phyloP scores from a whole-genome alignment of 2,797 vertebrate species.

The Karalla daura region DNA sequence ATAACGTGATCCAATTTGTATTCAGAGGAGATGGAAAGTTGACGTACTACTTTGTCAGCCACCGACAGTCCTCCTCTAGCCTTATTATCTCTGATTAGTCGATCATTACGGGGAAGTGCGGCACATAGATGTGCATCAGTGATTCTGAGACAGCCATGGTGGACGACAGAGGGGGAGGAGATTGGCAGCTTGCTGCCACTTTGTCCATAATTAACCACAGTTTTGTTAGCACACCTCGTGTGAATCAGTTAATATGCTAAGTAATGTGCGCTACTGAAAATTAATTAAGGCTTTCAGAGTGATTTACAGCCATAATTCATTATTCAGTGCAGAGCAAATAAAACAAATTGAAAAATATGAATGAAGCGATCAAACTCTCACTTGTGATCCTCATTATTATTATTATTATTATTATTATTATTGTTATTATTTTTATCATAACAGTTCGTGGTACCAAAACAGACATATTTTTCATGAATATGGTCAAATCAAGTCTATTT shows the following conservation, averaged over 20 bases:
- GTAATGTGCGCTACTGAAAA: conserved; percentile 56
- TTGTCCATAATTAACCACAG: conserved; percentile 48
- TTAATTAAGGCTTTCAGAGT: conserved; percentile 48
- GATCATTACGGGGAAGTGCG: conserved; percentile 32
- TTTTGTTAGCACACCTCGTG: conserved; percentile 49
- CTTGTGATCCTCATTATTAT: conserved; percentile 4
- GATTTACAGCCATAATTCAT: conserved; percentile 53
- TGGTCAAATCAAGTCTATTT: too few relatives aligned
- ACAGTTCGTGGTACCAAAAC: too few relatives aligned
- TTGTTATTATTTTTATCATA: conserved; percentile 25
- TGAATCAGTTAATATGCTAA: conserved; percentile 62
- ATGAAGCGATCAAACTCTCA: conserved; percentile 20
- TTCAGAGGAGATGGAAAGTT: conserved; percentile 39
- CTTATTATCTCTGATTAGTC: conserved; percentile 52
- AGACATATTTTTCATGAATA: too few relatives aligned
- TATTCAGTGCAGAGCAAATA: conserved; percentile 38
- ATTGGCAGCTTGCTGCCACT: conserved; percentile 35
- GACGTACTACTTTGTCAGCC: conserved; percentile 36
- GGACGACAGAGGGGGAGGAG: conserved; percentile 11
- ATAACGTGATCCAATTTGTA: conserved; percentile 17
- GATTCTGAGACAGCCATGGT: conserved; percentile 32
- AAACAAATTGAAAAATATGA: conserved; percentile 39
- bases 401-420: conserved; percentile 9
- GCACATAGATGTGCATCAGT: conserved; percentile 45
- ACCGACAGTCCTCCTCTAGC: conserved; percentile 37